A percentile compares a stretch with the other conserved stretches of the same genome.
phyloP scores from a whole-genome alignment of 2,797 vertebrate genomes.

The Pangasius krempfi region DNA sequence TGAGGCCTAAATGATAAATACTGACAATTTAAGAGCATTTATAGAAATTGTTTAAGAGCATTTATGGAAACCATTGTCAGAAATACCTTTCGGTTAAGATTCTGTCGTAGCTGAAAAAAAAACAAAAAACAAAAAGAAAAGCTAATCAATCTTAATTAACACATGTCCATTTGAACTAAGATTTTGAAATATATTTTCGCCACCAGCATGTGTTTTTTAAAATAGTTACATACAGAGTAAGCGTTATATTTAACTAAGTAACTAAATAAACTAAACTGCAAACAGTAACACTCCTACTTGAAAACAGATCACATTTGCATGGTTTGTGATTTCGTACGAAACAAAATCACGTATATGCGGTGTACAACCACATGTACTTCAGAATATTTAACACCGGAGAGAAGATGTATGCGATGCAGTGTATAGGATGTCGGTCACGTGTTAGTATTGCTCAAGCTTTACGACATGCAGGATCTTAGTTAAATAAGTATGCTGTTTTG shows the following conservation, averaged over 20 bases:
- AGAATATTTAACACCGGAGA: background rate
- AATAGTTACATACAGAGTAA: no score
- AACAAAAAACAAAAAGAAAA: background rate
- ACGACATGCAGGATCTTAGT: background rate
- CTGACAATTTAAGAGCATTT: background rate
- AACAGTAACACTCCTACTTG: background rate
- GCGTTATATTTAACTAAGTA: no score
- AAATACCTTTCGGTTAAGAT: background rate
- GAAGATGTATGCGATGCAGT: background rate
- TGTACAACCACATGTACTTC: background rate
- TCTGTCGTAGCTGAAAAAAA: background rate
- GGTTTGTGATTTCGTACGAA: background rate
- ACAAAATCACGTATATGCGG: background rate
- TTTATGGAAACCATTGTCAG: background rate
- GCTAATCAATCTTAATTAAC: no score
- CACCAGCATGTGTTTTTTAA: no score
- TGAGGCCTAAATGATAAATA: background rate
- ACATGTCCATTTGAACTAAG: no score
- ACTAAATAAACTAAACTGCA: background rate
- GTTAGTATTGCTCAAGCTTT: constrained; percentile 1
- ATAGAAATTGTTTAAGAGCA: background rate
- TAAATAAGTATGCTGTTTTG: background rate
- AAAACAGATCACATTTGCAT: background rate
- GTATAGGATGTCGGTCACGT: background rate
- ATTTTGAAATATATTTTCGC: no score